These are phyloP conservation scores for Nylanderia fulva DNA, from an alignment of 1,140 invertebrate genomes.

Conservation along the genomic window DNA sequence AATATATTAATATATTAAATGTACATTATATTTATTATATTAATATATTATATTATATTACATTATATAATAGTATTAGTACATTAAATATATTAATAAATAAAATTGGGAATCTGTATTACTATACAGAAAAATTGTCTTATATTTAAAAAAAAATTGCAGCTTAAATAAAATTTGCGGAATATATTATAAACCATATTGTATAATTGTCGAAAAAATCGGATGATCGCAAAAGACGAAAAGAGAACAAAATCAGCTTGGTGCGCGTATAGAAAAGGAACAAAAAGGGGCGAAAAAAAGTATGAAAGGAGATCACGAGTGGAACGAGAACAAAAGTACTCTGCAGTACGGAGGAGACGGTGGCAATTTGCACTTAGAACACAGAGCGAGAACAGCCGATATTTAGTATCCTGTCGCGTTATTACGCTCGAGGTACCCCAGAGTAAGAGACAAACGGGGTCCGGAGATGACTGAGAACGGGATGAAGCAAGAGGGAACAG, in stretches of 20 bases:
- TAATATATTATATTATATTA: too few species aligned
- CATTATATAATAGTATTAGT: too few species aligned
- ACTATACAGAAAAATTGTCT: neutral
- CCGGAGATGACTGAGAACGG: constrained; percentile 65
- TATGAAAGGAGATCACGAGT: neutral
- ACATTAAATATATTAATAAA: neutral
- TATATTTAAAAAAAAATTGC: neutral
- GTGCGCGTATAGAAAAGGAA: neutral
- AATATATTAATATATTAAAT: too few species aligned
- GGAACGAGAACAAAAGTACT: neutral
- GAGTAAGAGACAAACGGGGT: constrained; percentile 69
- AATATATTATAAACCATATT: neutral
- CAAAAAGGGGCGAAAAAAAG: neutral
- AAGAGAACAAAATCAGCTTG: neutral
- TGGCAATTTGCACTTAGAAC: constrained; percentile 78
- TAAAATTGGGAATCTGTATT: neutral
- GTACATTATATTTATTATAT: too few species aligned
- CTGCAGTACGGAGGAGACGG: constrained; percentile 21
- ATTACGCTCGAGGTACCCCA: constrained; percentile 79
- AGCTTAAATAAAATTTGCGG: neutral
- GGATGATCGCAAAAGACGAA: neutral
- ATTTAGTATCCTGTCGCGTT: constrained; percentile 81
- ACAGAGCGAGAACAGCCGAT: constrained; percentile 68
- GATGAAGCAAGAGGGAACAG: constrained; percentile 41
- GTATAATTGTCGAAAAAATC: neutral